Evolutionary conservation across 2,888 invertebrate genomes (phyloP).

Genomic region (Ochropleura plecta): DNA sequence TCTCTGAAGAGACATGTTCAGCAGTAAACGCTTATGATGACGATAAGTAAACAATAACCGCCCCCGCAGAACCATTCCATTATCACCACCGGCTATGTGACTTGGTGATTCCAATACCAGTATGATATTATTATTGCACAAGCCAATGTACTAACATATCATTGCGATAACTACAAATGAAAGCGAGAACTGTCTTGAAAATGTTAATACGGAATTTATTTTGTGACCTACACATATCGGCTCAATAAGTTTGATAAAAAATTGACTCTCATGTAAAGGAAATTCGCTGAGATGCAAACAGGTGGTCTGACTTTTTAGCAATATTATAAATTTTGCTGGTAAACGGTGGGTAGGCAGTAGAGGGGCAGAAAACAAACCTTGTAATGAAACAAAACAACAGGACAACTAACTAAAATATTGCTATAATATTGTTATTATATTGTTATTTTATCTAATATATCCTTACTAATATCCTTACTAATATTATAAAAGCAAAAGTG

Average conservation of each 20-base stretch:
- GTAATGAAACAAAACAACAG: neutral
- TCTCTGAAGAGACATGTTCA: slow-evolving; percentile 22
- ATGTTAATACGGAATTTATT: slow-evolving; percentile 47
- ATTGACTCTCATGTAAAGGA: slow-evolving; percentile 40
- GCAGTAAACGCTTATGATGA: slow-evolving; percentile 51
- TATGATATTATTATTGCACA: slow-evolving; percentile 34
- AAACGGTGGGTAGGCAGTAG: slow-evolving; percentile 3
- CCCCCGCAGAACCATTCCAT: slow-evolving; percentile 41
- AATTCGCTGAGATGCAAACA: slow-evolving; percentile 51
- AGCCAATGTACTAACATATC: slow-evolving; percentile 24
- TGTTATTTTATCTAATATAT: no score
- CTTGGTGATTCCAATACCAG: slow-evolving; percentile 31
- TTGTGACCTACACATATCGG: slow-evolving; percentile 36
- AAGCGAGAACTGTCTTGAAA: slow-evolving; percentile 17
- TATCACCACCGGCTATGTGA: slow-evolving; percentile 33
- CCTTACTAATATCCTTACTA: no score
- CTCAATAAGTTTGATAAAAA: slow-evolving; percentile 56
- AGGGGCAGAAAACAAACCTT: slow-evolving; percentile 49
- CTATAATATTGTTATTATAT: no score
- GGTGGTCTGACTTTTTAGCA: slow-evolving; percentile 63
- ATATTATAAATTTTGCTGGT: slow-evolving; percentile 51
- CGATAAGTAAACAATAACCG: slow-evolving; percentile 41
- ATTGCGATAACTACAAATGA: slow-evolving; percentile 33
- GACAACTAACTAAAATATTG: no score
- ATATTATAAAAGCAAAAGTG: no score